Base-by-base conservation (phyloP, 2,888 invertebrate species). In the Lasioglossum marginatum region DNA sequence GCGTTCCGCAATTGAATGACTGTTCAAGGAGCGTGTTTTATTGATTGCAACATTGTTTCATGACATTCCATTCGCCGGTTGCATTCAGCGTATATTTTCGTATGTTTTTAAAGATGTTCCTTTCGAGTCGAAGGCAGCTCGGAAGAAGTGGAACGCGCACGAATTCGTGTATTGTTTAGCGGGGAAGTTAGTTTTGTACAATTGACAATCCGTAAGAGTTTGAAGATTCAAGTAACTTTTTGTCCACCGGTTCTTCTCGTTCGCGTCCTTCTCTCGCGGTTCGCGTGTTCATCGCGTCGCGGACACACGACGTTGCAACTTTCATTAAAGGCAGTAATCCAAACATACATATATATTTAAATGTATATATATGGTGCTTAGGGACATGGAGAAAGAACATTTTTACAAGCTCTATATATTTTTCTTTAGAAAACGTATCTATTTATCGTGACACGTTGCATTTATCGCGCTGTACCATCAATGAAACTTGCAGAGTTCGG, bases 381-480 rank as follows among this genome's bases (percentile, higher is more conserved):
- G 43, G 71, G 63, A 76, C 66, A 77, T 68, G 86, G n/a, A 57
- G 45, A 40, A 82, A 82, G 37, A 45, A 73, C 77, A 82, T 86
- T 85, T 86, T 68, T 77, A 86, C 68, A 82, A 79, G 40, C 57
- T 82, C 76, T 86, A 85, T 87, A 87, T 86, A 85, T 87, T 86
- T 86, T 86, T 86, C 82, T 82, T 86, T 86, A 85, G 19, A 87
- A 76, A 85, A n/a, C 45, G 77, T 79, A 75, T 40, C 66, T 40
- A 37, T 75, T 73, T 48, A n/a, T 85, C 63, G 74, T 34, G 52
- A 68, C 70, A 40, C 86, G 79, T 83, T 75, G 66, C 78, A 66
- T 79, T 86, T 78, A 82, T 78, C 78, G 77, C 77, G 68, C 63
- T 40, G 66, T 76, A 70, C 76, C 78, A 34, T 75, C 31, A 81